Evolutionary conservation across 2,113 vertebrate species (phyloP).

Genomic region (Menura novaehollandiae): DNA sequence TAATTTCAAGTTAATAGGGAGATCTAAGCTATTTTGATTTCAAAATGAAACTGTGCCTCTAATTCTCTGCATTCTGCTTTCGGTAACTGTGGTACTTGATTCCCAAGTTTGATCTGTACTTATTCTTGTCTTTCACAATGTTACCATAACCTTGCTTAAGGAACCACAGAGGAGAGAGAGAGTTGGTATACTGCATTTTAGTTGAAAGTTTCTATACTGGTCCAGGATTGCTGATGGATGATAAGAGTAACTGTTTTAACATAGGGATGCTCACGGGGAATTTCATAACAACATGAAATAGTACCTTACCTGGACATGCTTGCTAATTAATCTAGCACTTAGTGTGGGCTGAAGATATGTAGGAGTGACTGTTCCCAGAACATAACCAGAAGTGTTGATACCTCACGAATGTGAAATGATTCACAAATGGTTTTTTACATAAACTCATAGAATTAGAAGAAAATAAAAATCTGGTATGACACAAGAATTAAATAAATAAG

Average conservation of each 20-base stretch:
- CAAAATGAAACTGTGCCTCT: neutral
- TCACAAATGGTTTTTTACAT: neutral
- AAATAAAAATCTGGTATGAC: neutral
- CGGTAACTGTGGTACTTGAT: neutral
- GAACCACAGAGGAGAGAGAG: neutral
- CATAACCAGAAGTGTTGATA: neutral
- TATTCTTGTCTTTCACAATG: neutral
- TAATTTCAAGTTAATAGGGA: neutral
- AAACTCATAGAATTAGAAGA: neutral
- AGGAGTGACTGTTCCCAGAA: neutral
- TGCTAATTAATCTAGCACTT: neutral
- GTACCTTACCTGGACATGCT: neutral
- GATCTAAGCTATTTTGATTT: neutral
- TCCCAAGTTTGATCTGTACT: neutral
- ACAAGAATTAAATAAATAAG: neutral
- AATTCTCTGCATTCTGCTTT: neutral
- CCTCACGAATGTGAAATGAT: neutral
- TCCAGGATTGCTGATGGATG: neutral
- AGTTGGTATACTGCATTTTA: neutral
- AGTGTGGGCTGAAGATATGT: neutral
- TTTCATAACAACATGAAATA: neutral
- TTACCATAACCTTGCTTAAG: neutral
- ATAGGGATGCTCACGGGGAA: neutral
- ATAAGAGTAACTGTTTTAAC: slow-evolving; percentile 1
- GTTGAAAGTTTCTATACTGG: neutral